These are phyloP conservation scores for Pheucticus melanocephalus DNA, from an alignment of 2,113 vertebrate genomes.

Conservation along the genomic window DNA sequence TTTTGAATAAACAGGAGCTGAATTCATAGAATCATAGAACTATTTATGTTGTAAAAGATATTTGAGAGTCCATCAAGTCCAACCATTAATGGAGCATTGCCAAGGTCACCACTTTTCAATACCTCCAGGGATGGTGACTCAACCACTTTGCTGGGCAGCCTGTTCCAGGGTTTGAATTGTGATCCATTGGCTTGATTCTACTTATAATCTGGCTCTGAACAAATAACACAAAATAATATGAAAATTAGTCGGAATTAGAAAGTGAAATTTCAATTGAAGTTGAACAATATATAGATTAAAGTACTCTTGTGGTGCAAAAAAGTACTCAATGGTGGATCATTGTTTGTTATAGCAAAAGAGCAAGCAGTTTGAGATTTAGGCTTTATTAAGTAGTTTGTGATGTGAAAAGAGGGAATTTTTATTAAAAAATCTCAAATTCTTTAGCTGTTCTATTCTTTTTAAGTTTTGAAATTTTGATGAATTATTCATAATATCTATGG, in stretches of 20 bases:
- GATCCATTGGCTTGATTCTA: neutral
- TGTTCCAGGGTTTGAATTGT: neutral
- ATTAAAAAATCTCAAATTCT: neutral
- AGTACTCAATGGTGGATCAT: neutral
- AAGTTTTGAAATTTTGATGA: neutral
- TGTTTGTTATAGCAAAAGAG: neutral
- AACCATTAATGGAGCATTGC: neutral
- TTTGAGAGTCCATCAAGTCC: neutral
- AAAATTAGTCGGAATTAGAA: neutral
- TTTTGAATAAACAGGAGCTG: neutral
- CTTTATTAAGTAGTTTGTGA: neutral
- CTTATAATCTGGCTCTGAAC: neutral
- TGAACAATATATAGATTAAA: neutral
- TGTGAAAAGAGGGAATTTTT: neutral
- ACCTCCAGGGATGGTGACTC: neutral
- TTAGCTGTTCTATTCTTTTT: neutral
- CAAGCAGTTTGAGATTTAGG: neutral
- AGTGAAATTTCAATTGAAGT: neutral
- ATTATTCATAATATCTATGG: neutral
- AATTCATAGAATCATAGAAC: neutral
- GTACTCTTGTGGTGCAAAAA: neutral
- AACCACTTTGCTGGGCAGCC: neutral
- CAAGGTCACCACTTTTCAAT: neutral
- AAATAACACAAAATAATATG: neutral
- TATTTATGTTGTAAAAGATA: neutral